Conservation (phyloP, 1,140 invertebrate species). For the Philaenus spumarius region DNA sequence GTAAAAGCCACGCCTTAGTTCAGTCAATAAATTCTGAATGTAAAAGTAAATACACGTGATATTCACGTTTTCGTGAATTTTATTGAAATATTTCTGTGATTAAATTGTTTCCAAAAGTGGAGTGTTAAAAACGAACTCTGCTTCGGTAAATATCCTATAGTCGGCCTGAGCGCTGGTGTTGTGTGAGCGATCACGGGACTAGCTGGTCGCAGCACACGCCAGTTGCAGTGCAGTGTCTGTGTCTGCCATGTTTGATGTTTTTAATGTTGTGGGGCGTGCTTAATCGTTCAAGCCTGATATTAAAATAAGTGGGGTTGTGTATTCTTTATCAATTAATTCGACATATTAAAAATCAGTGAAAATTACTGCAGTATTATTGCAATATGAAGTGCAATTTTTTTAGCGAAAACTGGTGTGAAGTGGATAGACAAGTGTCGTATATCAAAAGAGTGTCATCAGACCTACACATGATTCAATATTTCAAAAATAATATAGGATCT, state of each 20-base stretch:
- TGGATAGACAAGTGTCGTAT: slow-evolving; percentile 6
- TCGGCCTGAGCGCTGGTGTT: slow-evolving; percentile 11
- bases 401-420: slow-evolving; percentile 3
- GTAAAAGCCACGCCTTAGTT: not conserved
- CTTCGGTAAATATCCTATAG: not conserved
- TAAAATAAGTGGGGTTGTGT: slow-evolving; percentile 3
- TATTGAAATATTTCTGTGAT: not conserved
- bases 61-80: not conserved
- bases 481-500: slow-evolving; percentile 10
- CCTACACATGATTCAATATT: slow-evolving; percentile 16
- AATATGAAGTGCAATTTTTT: slow-evolving; percentile 9
- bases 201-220: slow-evolving; percentile 11
- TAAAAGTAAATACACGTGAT: not conserved
- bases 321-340: not conserved
- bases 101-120: not conserved
- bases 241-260: slow-evolving; percentile 21
- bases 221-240: slow-evolving; percentile 21
- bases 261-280: slow-evolving; percentile 19
- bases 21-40: not conserved
- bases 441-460: slow-evolving; percentile 17
- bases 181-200: slow-evolving; percentile 4
- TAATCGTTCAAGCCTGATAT: slow-evolving; percentile 3
- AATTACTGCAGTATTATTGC: not conserved
- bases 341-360: not conserved
- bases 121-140: not conserved